These are phyloP conservation scores for Baccha elongata DNA, from an alignment of 2,888 invertebrate genomes.

Conservation along the genomic window DNA sequence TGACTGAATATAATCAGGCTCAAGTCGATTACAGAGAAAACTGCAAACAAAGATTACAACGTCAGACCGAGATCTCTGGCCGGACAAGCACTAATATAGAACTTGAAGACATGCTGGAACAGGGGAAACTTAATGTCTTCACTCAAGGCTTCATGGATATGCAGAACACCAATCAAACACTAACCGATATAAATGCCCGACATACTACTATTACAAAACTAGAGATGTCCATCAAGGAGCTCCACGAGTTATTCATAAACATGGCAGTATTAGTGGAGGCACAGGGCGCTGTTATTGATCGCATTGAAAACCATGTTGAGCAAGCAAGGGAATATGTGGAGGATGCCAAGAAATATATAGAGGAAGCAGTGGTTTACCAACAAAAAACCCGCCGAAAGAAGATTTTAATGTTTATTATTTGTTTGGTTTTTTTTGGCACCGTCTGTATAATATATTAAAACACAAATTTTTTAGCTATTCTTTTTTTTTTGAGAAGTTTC, in stretches of 20 bases:
- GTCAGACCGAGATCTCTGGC: not conserved
- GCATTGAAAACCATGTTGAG: not conserved
- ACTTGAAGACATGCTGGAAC: not conserved
- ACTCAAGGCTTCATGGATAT: not conserved
- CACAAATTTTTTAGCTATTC: no score
- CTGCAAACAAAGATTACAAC: not conserved
- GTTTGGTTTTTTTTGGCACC: no score
- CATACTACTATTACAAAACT: not conserved
- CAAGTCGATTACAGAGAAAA: not conserved
- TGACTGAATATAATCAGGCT: not conserved
- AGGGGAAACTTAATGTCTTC: not conserved
- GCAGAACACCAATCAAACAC: not conserved
- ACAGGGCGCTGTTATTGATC: not conserved
- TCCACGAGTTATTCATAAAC: not conserved
- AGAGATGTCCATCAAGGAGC: not conserved
- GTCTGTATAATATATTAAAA: no score
- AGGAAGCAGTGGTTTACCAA: not conserved
- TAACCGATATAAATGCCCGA: not conserved
- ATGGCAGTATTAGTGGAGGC: not conserved
- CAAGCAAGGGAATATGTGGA: not conserved
- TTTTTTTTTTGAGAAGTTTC: no score
- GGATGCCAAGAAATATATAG: not conserved
- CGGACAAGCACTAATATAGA: not conserved
- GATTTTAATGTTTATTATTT: not conserved
- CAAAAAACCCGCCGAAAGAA: conserved; percentile 85